A percentile compares a stretch with the other conserved stretches of the same genome.
Conservation (phyloP, 2,113 vertebrate genomes). For the Oceanites oceanicus region DNA sequence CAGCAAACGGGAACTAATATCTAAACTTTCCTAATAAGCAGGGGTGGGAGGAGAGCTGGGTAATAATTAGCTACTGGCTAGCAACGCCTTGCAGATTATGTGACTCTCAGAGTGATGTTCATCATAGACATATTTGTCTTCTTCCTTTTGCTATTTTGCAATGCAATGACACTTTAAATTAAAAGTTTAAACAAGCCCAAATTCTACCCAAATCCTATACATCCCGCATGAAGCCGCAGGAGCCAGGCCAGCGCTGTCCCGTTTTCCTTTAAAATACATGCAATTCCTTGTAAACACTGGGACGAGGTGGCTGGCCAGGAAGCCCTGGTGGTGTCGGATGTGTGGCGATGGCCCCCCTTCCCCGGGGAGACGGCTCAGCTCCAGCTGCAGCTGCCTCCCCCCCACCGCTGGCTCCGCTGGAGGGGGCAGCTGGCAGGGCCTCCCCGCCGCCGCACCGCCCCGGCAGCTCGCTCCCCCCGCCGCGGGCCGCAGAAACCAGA, state of each 20-base stretch:
- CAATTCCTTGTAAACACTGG: constrained; percentile 18
- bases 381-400: constrained; percentile 33
- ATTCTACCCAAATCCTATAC: background rate
- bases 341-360: constrained; percentile 18
- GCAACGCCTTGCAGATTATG: background rate
- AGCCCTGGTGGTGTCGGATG: background rate
- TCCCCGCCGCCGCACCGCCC: background rate
- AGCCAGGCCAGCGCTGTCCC: background rate
- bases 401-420: background rate
- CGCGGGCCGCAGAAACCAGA: background rate
- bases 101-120: background rate
- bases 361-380: background rate
- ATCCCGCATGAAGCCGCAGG: background rate
- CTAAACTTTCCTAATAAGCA: constrained; percentile 56
- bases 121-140: background rate
- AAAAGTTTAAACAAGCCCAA: background rate
- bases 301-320: constrained; percentile 30
- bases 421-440: constrained; percentile 30
- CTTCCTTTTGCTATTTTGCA: background rate
- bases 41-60: background rate
- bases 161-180: background rate
- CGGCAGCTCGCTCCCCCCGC: background rate
- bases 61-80: constrained; percentile 48
- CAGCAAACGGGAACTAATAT: constrained; percentile 20
- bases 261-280: background rate